These are phyloP conservation scores for Drosophila leontia DNA, from an alignment of 1,140 invertebrate species.

Conservation along the genomic window DNA sequence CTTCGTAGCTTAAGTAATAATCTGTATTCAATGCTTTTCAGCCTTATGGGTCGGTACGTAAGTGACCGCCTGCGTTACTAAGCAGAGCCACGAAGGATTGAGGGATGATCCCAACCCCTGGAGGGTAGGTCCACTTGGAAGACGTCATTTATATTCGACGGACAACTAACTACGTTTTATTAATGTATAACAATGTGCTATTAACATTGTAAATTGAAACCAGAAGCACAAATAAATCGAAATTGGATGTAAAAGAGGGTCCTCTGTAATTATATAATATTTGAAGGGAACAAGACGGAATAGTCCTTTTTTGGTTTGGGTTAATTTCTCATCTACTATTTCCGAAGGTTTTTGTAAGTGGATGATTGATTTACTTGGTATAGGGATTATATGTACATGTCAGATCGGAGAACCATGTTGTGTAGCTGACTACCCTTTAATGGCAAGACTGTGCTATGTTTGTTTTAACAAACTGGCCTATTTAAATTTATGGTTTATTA, in stretches of 20 bases:
- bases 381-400: no score
- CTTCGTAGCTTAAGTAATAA: background rate
- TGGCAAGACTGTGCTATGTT: no score
- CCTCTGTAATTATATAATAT: no score
- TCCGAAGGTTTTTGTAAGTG: no score
- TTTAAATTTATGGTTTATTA: no score
- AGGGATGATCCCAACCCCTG: background rate
- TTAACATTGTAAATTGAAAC: constrained; percentile 35
- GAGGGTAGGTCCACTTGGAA: background rate
- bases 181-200: constrained; percentile 17
- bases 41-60: constrained; percentile 58
- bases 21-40: constrained; percentile 45
- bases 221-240: constrained; percentile 28
- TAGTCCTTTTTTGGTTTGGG: background rate
- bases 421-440: no score
- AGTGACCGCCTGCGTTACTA: constrained; percentile 57
- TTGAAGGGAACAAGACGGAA: background rate
- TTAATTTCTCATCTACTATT: background rate
- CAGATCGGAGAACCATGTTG: no score
- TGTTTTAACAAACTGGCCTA: no score
- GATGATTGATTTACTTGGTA: background rate
- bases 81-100: background rate
- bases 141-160: background rate
- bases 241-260: constrained; percentile 12
- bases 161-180: constrained; percentile 19